Conservation (phyloP, 2,113 vertebrate genomes). For the Silurus asotus region DNA sequence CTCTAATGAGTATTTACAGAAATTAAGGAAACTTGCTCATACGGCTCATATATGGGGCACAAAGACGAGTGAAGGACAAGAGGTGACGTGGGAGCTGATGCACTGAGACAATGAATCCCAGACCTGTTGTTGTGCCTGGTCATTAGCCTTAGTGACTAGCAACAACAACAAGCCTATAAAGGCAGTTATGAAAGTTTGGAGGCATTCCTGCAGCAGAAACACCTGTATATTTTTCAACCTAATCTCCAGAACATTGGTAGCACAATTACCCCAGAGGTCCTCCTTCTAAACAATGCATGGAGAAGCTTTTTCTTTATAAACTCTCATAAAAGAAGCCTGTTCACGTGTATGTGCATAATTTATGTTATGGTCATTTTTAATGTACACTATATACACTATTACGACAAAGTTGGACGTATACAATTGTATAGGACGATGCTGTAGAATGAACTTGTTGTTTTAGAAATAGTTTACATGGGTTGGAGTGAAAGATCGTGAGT, state of each 20-base stretch:
- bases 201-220: background rate
- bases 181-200: background rate
- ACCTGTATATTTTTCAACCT: background rate
- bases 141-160: constrained; percentile 17
- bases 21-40: background rate
- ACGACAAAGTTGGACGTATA: no score
- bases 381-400: no score
- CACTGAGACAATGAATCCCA: constrained; percentile 8
- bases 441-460: no score
- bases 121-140: background rate
- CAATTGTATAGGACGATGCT: no score
- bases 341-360: background rate
- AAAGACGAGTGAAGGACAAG: background rate
- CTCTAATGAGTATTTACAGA: background rate
- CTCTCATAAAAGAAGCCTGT: background rate
- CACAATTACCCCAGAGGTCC: background rate
- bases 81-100: background rate
- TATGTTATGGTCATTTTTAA: no score
- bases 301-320: background rate
- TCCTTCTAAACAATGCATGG: background rate
- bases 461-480: no score
- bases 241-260: background rate
- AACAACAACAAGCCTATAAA: background rate
- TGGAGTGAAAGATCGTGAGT: no score
- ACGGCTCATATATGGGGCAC: background rate